These are phyloP conservation scores for Sebastes goodei DNA, from an alignment of 2,797 vertebrate genomes.

Conservation along the genomic window DNA sequence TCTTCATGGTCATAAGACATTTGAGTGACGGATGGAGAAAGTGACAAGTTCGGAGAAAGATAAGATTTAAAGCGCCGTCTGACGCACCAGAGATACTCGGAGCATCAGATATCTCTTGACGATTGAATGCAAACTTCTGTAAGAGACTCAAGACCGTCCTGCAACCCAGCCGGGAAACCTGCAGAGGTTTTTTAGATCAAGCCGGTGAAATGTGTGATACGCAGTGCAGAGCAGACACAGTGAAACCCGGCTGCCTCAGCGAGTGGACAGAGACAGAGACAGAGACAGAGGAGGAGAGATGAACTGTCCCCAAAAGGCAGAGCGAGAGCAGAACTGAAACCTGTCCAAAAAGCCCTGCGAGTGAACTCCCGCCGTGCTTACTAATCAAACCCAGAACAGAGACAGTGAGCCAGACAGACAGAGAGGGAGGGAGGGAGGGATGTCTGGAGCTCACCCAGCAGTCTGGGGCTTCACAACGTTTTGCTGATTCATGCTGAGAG, in stretches of 20 bases:
- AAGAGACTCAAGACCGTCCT: too few species aligned
- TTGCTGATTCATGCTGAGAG: conserved; percentile 42
- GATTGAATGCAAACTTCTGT: too few species aligned
- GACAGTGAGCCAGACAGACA: background rate
- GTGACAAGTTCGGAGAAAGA: background rate
- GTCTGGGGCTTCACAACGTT: background rate
- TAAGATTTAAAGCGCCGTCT: background rate
- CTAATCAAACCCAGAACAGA: background rate
- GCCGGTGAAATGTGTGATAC: background rate
- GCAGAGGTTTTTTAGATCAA: background rate
- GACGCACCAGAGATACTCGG: background rate
- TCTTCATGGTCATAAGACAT: too few species aligned
- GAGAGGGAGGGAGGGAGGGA: background rate
- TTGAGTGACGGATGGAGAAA: background rate
- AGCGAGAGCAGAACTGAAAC: background rate
- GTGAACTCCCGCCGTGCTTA: conserved; percentile 2
- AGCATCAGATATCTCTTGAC: background rate
- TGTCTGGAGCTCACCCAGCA: background rate
- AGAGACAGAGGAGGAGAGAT: background rate
- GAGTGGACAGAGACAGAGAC: background rate
- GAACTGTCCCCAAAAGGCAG: background rate
- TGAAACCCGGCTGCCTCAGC: background rate
- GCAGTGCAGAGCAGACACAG: background rate
- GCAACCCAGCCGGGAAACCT: background rate
- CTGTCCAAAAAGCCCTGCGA: background rate